phyloP scores from a whole-genome alignment of 1,140 invertebrate genomes.

The Archivesica marissinica region DNA sequence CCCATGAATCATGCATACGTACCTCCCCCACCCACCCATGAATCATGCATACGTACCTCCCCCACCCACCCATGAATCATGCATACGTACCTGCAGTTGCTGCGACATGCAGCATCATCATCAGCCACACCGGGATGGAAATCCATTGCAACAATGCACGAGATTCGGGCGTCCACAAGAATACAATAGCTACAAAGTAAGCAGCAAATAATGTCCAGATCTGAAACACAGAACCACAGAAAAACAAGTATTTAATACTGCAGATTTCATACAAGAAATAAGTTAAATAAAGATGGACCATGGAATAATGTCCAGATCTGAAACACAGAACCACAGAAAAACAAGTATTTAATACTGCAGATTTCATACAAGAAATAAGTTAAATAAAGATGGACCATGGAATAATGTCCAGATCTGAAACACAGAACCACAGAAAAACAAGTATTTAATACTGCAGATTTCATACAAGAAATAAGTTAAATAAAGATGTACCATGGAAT shows the following conservation, averaged over 20 bases:
- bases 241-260: background rate
- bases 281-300: too few relatives aligned
- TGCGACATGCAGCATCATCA: constrained; percentile 82
- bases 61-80: too few relatives aligned
- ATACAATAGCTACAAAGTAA: constrained; percentile 78
- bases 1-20: too few relatives aligned
- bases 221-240: constrained; percentile 64
- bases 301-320: constrained; percentile 82
- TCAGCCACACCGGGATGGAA: constrained; percentile 82
- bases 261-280: background rate
- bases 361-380: background rate
- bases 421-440: background rate
- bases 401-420: constrained; percentile 81
- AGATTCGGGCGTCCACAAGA: constrained; percentile 79
- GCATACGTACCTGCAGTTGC: constrained; percentile 74
- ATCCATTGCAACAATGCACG: constrained; percentile 72
- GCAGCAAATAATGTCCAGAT: constrained; percentile 80
- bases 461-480: background rate
- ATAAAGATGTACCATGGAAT: too few relatives aligned
- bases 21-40: too few relatives aligned
- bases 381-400: too few relatives aligned
- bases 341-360: background rate
- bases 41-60: too few relatives aligned
- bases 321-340: background rate
- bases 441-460: background rate